A percentile compares a stretch with the other conserved stretches of the same genome.
Evolutionary conservation across 2,888 invertebrate species (phyloP).

Genomic region (Liopterus haemorrhoidalis): DNA sequence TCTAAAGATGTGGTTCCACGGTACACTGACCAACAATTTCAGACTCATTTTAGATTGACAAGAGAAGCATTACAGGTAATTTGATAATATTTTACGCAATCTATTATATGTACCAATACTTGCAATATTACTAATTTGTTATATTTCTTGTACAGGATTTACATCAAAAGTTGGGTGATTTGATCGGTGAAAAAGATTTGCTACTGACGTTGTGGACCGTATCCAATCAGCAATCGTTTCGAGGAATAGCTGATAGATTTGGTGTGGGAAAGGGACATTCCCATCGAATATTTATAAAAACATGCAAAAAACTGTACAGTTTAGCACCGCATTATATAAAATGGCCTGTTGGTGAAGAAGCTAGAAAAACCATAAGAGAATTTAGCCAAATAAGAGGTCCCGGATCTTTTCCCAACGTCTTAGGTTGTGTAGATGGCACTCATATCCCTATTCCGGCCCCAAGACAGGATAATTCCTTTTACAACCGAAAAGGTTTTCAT

Average conservation of each 20-base stretch:
- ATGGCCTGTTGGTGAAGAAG: conserved; percentile 1
- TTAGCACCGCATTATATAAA: neutral
- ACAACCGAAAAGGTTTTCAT: conserved; percentile 9
- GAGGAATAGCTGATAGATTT: conserved; percentile 3
- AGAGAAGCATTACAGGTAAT: too few relatives aligned
- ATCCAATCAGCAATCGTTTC: conserved; percentile 1
- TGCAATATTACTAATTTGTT: too few relatives aligned
- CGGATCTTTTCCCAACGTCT: conserved; percentile 4
- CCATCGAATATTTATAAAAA: neutral
- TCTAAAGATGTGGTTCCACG: too few relatives aligned
- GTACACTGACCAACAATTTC: too few relatives aligned
- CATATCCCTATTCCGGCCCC: conserved; percentile 5
- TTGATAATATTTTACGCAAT: too few relatives aligned
- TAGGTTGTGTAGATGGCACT: conserved; percentile 12
- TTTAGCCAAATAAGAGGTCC: conserved; percentile 2
- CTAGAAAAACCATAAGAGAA: too few relatives aligned
- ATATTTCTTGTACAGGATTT: too few relatives aligned
- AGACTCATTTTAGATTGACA: too few relatives aligned
- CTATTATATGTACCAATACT: too few relatives aligned
- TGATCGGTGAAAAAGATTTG: neutral
- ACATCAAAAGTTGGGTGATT: too few relatives aligned
- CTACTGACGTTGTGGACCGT: conserved; percentile 3
- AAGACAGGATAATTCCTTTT: conserved; percentile 5
- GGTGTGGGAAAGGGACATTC: conserved; percentile 4
- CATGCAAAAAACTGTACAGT: neutral